These are phyloP conservation scores for Cordilura impudica DNA, from an alignment of 2,888 invertebrate species.

Conservation along the genomic window DNA sequence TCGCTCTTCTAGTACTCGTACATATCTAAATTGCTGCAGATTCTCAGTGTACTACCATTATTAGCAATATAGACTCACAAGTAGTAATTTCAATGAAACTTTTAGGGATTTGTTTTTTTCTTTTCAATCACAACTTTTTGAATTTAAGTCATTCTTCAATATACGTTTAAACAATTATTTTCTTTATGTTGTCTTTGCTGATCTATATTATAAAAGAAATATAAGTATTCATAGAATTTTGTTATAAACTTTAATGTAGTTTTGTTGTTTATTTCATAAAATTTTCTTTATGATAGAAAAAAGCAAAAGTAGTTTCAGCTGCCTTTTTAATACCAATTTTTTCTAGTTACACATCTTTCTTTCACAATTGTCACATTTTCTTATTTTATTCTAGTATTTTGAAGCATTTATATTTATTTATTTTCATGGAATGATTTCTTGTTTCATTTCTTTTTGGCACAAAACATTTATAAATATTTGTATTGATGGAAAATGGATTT, in stretches of 20 bases:
- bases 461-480: background rate
- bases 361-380: background rate
- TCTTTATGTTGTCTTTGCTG: no score
- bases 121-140: no score
- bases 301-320: background rate
- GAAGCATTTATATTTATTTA: background rate
- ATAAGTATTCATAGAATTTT: background rate
- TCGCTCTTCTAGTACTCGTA: no score
- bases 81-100: no score
- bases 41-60: no score
- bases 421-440: background rate
- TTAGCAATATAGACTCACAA: no score
- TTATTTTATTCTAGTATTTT: background rate
- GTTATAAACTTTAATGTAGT: background rate
- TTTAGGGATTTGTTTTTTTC: no score
- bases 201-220: no score
- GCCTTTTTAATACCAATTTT: background rate
- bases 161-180: no score
- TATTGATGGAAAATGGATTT: background rate
- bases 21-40: no score
- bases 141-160: no score
- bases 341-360: background rate
- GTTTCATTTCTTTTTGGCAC: background rate
- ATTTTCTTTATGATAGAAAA: background rate
- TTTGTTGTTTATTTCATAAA: background rate